Evolutionary conservation across 2,888 invertebrate species (phyloP), one percentile per base, ranked within the genome.

Genomic region (Scaptomyza cyrtandrae): DNA sequence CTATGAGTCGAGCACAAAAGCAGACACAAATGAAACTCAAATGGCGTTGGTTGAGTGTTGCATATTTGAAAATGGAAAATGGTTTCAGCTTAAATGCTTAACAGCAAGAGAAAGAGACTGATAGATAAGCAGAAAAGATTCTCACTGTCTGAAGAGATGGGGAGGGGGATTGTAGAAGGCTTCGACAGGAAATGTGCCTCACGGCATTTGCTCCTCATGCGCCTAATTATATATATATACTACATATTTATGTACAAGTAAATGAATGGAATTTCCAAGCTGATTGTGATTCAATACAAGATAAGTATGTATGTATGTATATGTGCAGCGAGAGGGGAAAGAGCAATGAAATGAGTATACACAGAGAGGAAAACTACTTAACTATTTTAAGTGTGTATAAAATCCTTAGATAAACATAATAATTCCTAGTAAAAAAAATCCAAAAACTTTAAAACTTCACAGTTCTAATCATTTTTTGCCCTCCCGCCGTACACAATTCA

Each of bases 191-290:
- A 82, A 80, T 82, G 68, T 78, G 76, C 56, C 85, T 81, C 71
- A 75, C 66, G 79, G 81, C 83, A 56, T 43, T 57, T 16, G 62
- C 85, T 75, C 46, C 75, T 87, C 78, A 69, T 84, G 84, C 72
- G 83, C 77, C 89, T 86, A 85, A 89, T 88, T 89, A 85, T 85
- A 39, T 14, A n/a, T 3, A 83, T 88, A 86, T 79, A 83, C n/a
- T 85, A 37, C 3, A 35, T n/a, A 83, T 89, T 86, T 79, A 83
- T 89, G 88, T 79, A 84, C 80, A 89, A 89, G 87, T 88, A 89
- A 86, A 84, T 84, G 80, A 84, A 78, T 6, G 14, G 9, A 39
- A 67, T 85, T 73, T 67, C 77, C 66, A 66, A 75, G 72, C 70
- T 84, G 84, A 86, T 84, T 84, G 80, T 71, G 66, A 71, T 76